phyloP scores from a whole-genome alignment of 1,140 invertebrate species.

The Saxidomus purpurata region DNA sequence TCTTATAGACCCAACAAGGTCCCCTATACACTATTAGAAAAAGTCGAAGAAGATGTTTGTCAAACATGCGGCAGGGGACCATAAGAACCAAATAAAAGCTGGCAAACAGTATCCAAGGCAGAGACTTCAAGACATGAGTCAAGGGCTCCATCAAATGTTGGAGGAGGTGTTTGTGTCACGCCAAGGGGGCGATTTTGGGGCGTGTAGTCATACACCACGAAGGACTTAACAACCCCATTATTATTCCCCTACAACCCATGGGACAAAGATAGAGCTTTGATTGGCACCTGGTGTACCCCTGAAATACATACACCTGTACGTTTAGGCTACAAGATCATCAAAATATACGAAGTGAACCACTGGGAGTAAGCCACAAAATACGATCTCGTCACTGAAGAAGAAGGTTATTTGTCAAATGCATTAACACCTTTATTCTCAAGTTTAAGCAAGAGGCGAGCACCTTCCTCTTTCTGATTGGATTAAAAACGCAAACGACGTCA shows the following conservation, averaged over 20 bases:
- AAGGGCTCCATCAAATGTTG: too few relatives aligned
- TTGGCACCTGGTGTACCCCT: conserved; percentile 83
- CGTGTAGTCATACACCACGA: too few relatives aligned
- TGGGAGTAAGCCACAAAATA: conserved; percentile 71
- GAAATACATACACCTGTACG: conserved; percentile 83
- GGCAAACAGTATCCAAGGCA: too few relatives aligned
- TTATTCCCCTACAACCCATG: not conserved
- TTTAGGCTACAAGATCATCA: conserved; percentile 81
- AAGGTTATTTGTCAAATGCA: conserved; percentile 65
- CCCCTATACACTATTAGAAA: too few relatives aligned
- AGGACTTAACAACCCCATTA: too few relatives aligned
- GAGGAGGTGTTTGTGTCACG: too few relatives aligned
- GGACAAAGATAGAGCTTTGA: conserved; percentile 74
- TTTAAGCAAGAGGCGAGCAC: conserved; percentile 69
- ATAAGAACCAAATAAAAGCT: too few relatives aligned
- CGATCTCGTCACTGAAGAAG: not conserved
- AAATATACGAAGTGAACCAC: conserved; percentile 84
- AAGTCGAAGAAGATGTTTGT: too few relatives aligned
- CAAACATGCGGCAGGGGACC: too few relatives aligned
- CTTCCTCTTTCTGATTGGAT: conserved; percentile 61
- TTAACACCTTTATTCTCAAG: conserved; percentile 70
- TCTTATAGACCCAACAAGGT: too few relatives aligned
- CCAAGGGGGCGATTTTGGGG: too few relatives aligned
- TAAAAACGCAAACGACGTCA: conserved; percentile 33
- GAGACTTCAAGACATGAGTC: too few relatives aligned